Evolutionary conservation across 2,888 invertebrate species (phyloP).

Genomic region (Cephus rjabovi): DNA sequence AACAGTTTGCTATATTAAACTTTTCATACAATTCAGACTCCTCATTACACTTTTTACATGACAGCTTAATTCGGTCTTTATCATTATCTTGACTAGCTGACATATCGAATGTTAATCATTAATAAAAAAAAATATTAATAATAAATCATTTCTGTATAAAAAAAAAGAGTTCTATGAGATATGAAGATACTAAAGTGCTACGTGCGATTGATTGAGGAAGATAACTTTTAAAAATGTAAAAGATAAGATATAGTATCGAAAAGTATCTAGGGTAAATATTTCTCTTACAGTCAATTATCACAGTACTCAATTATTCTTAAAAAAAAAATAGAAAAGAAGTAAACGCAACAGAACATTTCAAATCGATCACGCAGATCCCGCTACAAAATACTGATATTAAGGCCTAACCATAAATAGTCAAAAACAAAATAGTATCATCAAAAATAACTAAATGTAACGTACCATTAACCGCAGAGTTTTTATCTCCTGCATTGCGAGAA

Average conservation of each 20-base stretch:
- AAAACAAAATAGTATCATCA: not conserved
- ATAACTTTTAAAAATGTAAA: not conserved
- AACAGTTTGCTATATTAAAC: slow-evolving; percentile 31
- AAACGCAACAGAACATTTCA: not conserved
- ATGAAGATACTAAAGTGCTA: not conserved
- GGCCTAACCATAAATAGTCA: not conserved
- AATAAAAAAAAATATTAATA: not conserved
- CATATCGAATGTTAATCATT: not conserved
- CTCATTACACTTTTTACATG: not conserved
- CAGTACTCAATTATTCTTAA: not conserved
- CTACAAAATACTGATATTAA: not conserved
- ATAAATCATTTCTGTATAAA: not conserved
- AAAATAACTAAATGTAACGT: not conserved
- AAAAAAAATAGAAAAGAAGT: not conserved
- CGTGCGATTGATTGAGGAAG: not conserved
- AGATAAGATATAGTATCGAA: not conserved
- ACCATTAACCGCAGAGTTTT: not conserved
- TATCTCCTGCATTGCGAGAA: not conserved
- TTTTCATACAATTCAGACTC: not conserved
- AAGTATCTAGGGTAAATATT: not conserved
- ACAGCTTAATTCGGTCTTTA: not conserved
- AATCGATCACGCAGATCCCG: not conserved
- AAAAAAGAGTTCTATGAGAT: not conserved
- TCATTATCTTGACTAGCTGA: slow-evolving; percentile 9
- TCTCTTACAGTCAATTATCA: not conserved